phyloP scores from a whole-genome alignment of 2,888 invertebrate genomes.

The Siphlonurus alternatus region DNA sequence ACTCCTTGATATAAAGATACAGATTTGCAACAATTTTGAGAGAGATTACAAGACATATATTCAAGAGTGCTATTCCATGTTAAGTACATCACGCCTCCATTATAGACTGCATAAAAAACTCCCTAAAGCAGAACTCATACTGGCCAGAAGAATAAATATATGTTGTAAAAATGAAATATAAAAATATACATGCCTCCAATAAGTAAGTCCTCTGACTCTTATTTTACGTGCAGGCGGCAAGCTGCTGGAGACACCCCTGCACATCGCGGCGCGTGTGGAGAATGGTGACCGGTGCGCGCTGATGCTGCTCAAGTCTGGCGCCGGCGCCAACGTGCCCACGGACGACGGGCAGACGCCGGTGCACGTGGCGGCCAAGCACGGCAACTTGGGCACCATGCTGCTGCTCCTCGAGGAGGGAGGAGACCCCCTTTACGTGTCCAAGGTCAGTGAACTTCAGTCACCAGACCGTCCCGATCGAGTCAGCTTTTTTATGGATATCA shows the following conservation, averaged over 20 bases:
- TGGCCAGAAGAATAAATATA: no score
- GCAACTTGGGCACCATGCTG: conserved; percentile 71
- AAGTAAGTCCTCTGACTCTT: no score
- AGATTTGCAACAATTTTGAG: no score
- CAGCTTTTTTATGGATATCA: no score
- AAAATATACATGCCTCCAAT: no score
- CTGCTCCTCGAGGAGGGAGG: conserved; percentile 86
- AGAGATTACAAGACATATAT: no score
- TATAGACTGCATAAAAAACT: no score
- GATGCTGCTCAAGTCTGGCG: conserved; percentile 95
- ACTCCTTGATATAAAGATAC: no score
- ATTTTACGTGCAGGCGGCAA: conserved; percentile 43
- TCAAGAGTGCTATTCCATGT: no score
- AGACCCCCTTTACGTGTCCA: conserved; percentile 79
- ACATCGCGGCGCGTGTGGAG: conserved; percentile 87
- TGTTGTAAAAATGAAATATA: no score
- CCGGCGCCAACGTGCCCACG: conserved; percentile 86
- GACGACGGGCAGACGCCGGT: conserved; percentile 95
- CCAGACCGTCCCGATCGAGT: not conserved
- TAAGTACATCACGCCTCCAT: no score
- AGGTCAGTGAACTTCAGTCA: conserved; percentile 55
- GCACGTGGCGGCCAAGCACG: conserved; percentile 87
- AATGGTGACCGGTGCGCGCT: conserved; percentile 87
- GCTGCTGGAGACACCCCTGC: conserved; percentile 84
- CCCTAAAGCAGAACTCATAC: no score